Base-by-base conservation (phyloP, 2,113 vertebrate genomes). In the Pelodiscus sinensis region DNA sequence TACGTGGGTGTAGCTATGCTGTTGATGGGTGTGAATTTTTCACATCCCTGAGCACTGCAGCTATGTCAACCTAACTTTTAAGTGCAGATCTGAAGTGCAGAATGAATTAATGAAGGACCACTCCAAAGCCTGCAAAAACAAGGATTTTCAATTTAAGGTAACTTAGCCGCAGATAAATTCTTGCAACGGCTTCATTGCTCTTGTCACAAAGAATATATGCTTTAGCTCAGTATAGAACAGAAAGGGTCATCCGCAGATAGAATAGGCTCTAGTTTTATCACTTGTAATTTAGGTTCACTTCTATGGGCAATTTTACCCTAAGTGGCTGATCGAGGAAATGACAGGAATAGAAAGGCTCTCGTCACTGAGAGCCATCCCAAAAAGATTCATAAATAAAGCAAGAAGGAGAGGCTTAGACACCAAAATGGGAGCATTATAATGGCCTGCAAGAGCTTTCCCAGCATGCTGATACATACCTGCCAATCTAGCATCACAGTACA, bases 231-330 rank as follows among this genome's bases (percentile, higher is more conserved):
- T 78, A 92, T 83, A 95, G 88, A 86, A 87, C 6, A 4, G 16
- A 92, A 80, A 2, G 6, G 93, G 94, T 79, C 77, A 2, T 86
- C 88, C 0, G 1, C 25, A 1, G 87, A 84, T 81, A 27, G 58
- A 88, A 38, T 55, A 65, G 88, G 84, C 79, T 35, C 31, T 51
- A 7, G 56, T 87, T 95, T 93, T 86, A 94, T 79, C 71, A 62
- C 75, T 58, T 82, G 83, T 77, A 56, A 90, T 84, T 88, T 82
- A 91, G 84, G 65, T 79, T 84, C 82, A 75, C 89, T 95, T 96
- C 95, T 82, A 92, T 88, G 89, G 93, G 88, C 94, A 87, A 94
- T 97, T 97, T 96, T 95, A 91, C 12, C 44, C 3, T 54, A 89
- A 89, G 84, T 25, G 90, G 94, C 25, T 93, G 94, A 91, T 50